Conservation (phyloP, 2,113 vertebrate species). For the Eulemur rufifrons region DNA sequence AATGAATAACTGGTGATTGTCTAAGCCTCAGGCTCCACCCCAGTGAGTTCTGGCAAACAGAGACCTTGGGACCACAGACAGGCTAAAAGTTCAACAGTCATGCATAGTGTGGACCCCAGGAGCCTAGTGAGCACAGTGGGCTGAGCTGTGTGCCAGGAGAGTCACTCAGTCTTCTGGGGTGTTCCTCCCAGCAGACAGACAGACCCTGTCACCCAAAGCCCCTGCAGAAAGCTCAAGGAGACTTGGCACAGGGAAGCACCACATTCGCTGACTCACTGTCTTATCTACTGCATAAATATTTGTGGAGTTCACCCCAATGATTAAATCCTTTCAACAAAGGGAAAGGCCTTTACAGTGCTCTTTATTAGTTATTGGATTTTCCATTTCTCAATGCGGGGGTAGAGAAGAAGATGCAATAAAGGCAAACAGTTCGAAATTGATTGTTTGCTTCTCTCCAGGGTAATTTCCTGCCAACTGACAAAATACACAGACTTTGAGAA, state of each 20-base stretch:
- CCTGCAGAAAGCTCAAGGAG: not conserved
- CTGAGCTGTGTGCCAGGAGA: not conserved
- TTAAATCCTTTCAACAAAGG: constrained; percentile 60
- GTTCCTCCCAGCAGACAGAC: not conserved
- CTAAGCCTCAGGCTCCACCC: not conserved
- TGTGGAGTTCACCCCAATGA: constrained; percentile 53
- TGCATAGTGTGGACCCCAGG: not conserved
- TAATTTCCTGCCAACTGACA: constrained; percentile 69
- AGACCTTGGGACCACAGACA: not conserved
- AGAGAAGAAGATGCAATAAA: constrained; percentile 70
- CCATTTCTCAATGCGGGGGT: constrained; percentile 58
- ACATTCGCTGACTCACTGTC: not conserved
- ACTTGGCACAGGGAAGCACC: too few relatives aligned
- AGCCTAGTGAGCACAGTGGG: not conserved
- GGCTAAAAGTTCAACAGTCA: too few relatives aligned
- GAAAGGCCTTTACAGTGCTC: constrained; percentile 48
- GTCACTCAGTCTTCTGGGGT: not conserved
- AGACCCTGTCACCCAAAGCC: too few relatives aligned
- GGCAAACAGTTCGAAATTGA: constrained; percentile 72
- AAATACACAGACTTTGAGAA: constrained; percentile 43
- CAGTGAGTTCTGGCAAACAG: not conserved
- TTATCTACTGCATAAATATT: constrained; percentile 49
- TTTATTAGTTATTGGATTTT: constrained; percentile 79
- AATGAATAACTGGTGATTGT: too few relatives aligned
- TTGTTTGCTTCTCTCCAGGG: constrained; percentile 63